Base-by-base conservation (phyloP, 2,113 vertebrate species). In the Pachypanchax playfairii region DNA sequence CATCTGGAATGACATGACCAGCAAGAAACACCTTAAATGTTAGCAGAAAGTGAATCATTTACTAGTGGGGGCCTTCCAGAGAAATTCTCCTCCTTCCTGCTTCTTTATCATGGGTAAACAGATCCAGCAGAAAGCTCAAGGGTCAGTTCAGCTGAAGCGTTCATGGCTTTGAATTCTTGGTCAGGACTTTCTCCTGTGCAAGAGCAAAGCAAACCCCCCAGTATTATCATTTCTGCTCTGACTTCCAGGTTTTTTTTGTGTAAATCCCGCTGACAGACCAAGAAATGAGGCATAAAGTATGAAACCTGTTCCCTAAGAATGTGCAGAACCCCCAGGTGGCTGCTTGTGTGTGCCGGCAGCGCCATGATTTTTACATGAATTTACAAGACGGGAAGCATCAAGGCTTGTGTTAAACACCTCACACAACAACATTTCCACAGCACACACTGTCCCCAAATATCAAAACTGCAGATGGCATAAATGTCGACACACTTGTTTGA, bases 1-100 rank as follows among this genome's bases (percentile, higher is more conserved):
- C 69, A 98, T 99, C 83, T 98, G 96, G 96, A 98, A 97, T 46
- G 97, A 99, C 86, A 99, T 99, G 97, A 95, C 96, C 80, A 98
- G 94, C 93, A 99, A 99, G 91, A 99, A 98, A 60, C 95, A 98
- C 90, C 95, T 99, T 25, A 94, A 96, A 87, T 99, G 97, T 91
- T 99, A 96, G 83, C 72, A 67, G 65, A 59, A 22, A 38, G 52
- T 6, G 24, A 17, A 55, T 2, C 24, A 17, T 11, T 25, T 35
- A 1, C 31, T 20, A 7, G 28, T 1, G 2, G 51, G 28, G n/a
- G 38, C 31, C 46, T 44, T 53, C 1, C 44, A 36, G 50, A 61
- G 70, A 54, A 14, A 5, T 0, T 25, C 18, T 12, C 15, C 29
- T 33, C 8, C 14, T n/a, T 12, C 25, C 21, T 13, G 55, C 51